A percentile compares a stretch with the other conserved stretches of the same genome.
These are phyloP conservation scores for Pectinophora gossypiella DNA, from an alignment of 1,140 invertebrate species.

Conservation along the genomic window DNA sequence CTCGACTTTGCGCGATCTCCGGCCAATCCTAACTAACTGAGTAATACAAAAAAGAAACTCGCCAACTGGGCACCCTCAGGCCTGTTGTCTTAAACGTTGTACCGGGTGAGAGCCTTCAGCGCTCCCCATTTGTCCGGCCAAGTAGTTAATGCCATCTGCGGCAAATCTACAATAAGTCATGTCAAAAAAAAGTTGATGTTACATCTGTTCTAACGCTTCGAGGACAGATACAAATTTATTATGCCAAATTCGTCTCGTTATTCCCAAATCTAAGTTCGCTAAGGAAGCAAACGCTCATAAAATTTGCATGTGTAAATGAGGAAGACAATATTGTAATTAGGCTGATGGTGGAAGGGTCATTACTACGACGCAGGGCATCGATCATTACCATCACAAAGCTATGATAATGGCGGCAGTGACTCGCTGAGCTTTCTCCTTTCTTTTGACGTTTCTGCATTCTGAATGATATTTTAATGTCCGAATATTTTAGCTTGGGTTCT, in stretches of 20 bases:
- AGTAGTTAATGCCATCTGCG: too few relatives aligned
- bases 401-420: not conserved
- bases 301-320: not conserved
- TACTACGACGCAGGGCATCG: constrained; percentile 2
- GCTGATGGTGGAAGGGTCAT: constrained; percentile 11
- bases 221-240: too few relatives aligned
- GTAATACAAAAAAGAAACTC: not conserved
- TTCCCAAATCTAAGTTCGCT: not conserved
- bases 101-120: too few relatives aligned
- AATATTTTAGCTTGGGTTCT: too few relatives aligned
- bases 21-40: not conserved
- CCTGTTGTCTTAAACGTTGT: too few relatives aligned
- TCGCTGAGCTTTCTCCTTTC: not conserved
- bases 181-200: too few relatives aligned
- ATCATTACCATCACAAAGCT: constrained; percentile 19
- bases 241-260: not conserved
- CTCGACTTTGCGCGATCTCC: too few relatives aligned
- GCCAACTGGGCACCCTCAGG: too few relatives aligned
- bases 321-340: constrained; percentile 14
- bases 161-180: too few relatives aligned
- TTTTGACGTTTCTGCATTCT: not conserved
- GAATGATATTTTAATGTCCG: not conserved
- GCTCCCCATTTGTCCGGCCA: too few relatives aligned
- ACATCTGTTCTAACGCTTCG: too few relatives aligned
- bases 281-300: too few relatives aligned